These are phyloP conservation scores for Hemicrepidius hirtus DNA, from an alignment of 2,888 invertebrate genomes.

Conservation along the genomic window DNA sequence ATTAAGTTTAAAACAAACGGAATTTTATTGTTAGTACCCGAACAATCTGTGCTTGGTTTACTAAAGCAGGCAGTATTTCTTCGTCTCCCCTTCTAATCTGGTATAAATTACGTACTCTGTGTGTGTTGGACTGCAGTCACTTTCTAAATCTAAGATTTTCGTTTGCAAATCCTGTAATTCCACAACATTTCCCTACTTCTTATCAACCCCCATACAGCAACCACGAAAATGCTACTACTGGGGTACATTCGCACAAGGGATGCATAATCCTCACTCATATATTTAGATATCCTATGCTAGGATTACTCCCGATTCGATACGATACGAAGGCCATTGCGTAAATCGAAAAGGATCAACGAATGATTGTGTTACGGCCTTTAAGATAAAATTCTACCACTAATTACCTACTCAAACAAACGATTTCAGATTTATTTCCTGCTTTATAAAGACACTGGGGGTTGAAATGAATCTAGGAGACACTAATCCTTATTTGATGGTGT, in stretches of 20 bases:
- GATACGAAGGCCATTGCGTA: conserved; percentile 48
- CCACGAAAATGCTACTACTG: conserved; percentile 31
- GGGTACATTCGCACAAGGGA: conserved; percentile 44
- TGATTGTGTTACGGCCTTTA: conserved; percentile 35
- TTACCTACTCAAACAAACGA: conserved; percentile 43
- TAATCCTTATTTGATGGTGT: neutral
- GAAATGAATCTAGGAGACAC: conserved; percentile 1
- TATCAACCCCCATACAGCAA: conserved; percentile 51
- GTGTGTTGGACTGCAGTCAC: conserved; percentile 10
- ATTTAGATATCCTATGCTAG: conserved; percentile 57
- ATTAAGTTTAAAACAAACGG: no score
- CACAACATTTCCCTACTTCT: conserved; percentile 46
- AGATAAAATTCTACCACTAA: conserved; percentile 44
- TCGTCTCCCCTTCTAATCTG: conserved; percentile 13
- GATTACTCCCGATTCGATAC: conserved; percentile 50
- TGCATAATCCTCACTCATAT: conserved; percentile 58
- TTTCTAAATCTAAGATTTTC: conserved; percentile 39
- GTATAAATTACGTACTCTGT: conserved; percentile 26
- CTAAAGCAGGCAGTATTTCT: neutral
- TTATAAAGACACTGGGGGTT: conserved; percentile 19
- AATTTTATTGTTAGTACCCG: no score
- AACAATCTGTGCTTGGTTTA: no score
- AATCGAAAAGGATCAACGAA: conserved; percentile 50
- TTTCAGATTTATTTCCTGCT: conserved; percentile 27
- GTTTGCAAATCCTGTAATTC: conserved; percentile 39